These are phyloP conservation scores for Idaea straminata DNA, from an alignment of 2,888 invertebrate species.

Conservation along the genomic window DNA sequence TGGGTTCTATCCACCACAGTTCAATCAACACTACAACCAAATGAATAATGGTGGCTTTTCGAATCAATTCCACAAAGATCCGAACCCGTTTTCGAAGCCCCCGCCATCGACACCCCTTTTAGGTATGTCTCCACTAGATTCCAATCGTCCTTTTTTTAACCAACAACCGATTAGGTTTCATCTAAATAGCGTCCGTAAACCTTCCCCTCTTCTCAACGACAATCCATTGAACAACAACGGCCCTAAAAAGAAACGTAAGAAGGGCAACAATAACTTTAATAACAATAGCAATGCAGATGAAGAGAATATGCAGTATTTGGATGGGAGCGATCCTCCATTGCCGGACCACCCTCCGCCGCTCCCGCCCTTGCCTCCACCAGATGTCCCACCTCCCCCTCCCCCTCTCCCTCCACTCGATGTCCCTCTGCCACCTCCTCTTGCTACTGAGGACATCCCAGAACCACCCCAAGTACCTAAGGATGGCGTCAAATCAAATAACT, in stretches of 20 bases:
- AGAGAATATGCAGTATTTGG: constrained; percentile 50
- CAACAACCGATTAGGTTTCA: constrained; percentile 74
- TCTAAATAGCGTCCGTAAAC: constrained; percentile 63
- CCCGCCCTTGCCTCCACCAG: constrained; percentile 76
- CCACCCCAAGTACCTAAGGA: constrained; percentile 53
- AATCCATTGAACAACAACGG: constrained; percentile 74
- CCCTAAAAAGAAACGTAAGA: constrained; percentile 88
- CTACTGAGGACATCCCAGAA: constrained; percentile 64
- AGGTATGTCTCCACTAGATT: constrained; percentile 69
- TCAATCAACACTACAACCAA: constrained; percentile 73
- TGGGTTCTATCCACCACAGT: constrained; percentile 72
- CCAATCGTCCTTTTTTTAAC: constrained; percentile 66
- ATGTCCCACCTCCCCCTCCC: constrained; percentile 57
- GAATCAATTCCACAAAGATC: constrained; percentile 58
- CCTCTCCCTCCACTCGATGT: constrained; percentile 45
- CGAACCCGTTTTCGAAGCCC: constrained; percentile 59
- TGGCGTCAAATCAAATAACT: constrained; percentile 42
- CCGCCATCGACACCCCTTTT: constrained; percentile 60
- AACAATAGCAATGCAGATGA: constrained; percentile 77
- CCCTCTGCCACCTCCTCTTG: constrained; percentile 46
- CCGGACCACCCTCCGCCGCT: constrained; percentile 78
- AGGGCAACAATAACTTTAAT: constrained; percentile 59
- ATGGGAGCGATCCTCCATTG: constrained; percentile 68
- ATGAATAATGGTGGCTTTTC: constrained; percentile 55
- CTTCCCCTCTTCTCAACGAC: constrained; percentile 63